A percentile compares a stretch with the other conserved stretches of the same genome.
Evolutionary conservation across 2,888 invertebrate species (phyloP).

Genomic region (Phaedon cochleariae): DNA sequence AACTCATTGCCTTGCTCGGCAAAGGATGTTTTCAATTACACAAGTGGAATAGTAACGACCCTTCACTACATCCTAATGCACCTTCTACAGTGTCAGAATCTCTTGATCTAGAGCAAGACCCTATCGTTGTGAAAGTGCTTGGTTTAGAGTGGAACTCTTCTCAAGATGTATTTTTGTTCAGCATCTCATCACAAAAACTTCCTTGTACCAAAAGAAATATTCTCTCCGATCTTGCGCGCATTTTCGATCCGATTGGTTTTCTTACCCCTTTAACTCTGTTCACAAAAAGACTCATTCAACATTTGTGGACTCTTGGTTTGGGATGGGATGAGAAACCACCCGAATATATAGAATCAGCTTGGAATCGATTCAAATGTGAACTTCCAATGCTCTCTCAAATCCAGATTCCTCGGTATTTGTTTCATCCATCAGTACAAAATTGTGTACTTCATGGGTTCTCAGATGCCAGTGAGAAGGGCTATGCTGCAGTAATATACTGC

Average conservation of each 20-base stretch:
- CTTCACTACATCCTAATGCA: background rate
- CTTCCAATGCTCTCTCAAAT: too few relatives aligned
- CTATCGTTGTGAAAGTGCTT: background rate
- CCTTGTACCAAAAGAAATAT: background rate
- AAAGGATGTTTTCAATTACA: background rate
- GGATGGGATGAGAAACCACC: background rate
- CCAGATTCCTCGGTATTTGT: background rate
- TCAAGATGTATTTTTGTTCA: background rate
- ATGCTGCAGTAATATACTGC: background rate
- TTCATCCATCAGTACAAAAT: background rate
- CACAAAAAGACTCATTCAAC: too few relatives aligned
- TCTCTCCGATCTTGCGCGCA: too few relatives aligned
- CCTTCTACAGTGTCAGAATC: too few relatives aligned
- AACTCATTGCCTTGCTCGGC: background rate
- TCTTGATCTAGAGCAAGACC: background rate
- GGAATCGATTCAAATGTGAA: too few relatives aligned
- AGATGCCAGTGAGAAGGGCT: conserved; percentile 2
- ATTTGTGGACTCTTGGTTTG: background rate
- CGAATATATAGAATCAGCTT: background rate
- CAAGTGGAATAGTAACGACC: conserved; percentile 12
- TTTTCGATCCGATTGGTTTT: too few relatives aligned
- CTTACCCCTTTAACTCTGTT: too few relatives aligned
- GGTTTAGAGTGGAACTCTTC: background rate
- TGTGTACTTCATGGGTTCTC: background rate
- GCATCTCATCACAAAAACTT: background rate